A percentile compares a stretch with the other conserved stretches of the same genome.
These are phyloP conservation scores for Sceloporus tristichus DNA, from an alignment of 2,113 vertebrate genomes.

Conservation along the genomic window DNA sequence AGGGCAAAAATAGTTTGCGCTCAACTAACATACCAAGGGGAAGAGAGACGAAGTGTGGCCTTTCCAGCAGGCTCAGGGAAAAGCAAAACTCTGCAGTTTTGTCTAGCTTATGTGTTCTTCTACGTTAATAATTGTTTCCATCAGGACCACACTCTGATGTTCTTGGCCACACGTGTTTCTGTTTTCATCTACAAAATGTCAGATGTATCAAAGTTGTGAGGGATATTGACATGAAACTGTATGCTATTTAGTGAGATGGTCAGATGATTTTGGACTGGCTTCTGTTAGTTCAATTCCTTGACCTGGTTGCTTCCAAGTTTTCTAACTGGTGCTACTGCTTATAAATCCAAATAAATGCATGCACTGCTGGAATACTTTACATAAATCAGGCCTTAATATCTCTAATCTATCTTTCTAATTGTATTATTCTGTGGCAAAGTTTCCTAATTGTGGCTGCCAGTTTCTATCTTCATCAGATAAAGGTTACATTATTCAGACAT, in stretches of 20 bases:
- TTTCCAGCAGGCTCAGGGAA: too few relatives aligned
- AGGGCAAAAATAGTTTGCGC: too few relatives aligned
- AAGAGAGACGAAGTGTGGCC: too few relatives aligned
- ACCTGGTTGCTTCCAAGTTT: neutral
- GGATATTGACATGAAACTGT: neutral
- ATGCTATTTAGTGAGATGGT: neutral
- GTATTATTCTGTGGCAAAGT: constrained; percentile 63
- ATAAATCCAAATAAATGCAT: constrained; percentile 20
- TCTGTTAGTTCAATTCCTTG: neutral
- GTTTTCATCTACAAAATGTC: too few relatives aligned
- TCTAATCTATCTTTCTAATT: constrained; percentile 64
- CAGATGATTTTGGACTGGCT: neutral
- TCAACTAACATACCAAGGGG: too few relatives aligned
- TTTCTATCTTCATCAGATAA: constrained; percentile 71
- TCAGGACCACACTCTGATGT: too few relatives aligned
- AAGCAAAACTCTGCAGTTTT: too few relatives aligned
- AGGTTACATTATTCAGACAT: constrained; percentile 59
- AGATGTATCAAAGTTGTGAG: neutral
- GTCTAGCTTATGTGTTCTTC: too few relatives aligned
- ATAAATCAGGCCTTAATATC: constrained; percentile 47
- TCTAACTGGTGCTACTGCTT: neutral
- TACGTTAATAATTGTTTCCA: too few relatives aligned
- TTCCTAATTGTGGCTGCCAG: constrained; percentile 63
- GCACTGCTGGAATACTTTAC: constrained; percentile 36
- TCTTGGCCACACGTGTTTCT: too few relatives aligned